Evolutionary conservation across 2,888 invertebrate species (phyloP).

Genomic region (Polylopha cassiicola): DNA sequence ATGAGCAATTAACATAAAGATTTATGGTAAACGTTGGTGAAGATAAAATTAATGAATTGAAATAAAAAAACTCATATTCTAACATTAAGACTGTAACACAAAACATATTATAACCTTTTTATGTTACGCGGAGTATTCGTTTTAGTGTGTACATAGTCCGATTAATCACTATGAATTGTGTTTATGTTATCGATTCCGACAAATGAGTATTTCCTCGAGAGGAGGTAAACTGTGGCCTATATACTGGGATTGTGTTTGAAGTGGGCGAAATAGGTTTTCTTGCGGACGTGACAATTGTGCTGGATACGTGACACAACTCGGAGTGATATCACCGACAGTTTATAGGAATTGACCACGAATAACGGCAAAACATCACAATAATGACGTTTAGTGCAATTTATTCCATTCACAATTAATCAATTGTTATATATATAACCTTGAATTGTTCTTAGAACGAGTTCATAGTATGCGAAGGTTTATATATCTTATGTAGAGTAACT

Average conservation of each 20-base stretch:
- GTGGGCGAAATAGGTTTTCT: conserved; percentile 36
- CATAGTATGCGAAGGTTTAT: background rate
- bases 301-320: conserved; percentile 43
- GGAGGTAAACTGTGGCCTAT: conserved; percentile 27
- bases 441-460: background rate
- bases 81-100: too few relatives aligned
- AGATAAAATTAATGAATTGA: too few relatives aligned
- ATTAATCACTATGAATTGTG: too few relatives aligned
- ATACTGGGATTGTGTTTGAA: conserved; percentile 30
- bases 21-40: too few relatives aligned
- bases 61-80: too few relatives aligned
- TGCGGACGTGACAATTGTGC: conserved; percentile 63
- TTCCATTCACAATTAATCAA: conserved; percentile 2
- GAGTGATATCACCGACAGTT: conserved; percentile 46
- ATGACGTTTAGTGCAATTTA: background rate
- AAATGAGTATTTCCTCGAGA: conserved; percentile 12
- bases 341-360: conserved; percentile 37
- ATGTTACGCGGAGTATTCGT: too few relatives aligned
- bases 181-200: too few relatives aligned
- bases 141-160: too few relatives aligned
- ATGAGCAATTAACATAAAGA: too few relatives aligned
- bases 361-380: conserved; percentile 1
- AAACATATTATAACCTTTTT: too few relatives aligned
- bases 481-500: background rate
- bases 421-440: conserved; percentile 3